Conservation (phyloP, 2,888 invertebrate genomes). For the Lymantria dispar region DNA sequence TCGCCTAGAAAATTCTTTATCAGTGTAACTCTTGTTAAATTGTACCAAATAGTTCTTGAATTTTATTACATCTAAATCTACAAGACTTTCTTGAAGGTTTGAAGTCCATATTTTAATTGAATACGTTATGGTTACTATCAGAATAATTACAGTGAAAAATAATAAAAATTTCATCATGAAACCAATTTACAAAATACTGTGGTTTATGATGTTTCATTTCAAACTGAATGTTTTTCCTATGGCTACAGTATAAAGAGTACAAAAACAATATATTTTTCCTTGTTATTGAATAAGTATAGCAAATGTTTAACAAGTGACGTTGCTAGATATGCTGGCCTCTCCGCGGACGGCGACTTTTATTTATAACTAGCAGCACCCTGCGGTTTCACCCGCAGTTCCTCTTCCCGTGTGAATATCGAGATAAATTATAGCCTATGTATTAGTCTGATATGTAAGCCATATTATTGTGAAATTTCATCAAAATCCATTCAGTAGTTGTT, state of each 20-base stretch:
- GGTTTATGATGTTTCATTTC: not conserved
- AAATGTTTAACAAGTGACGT: too few species aligned
- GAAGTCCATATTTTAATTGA: not conserved
- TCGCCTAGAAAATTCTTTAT: constrained; percentile 28
- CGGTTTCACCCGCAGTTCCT: too few species aligned
- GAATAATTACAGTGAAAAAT: not conserved
- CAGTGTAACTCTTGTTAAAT: constrained; percentile 36
- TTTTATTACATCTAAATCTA: not conserved
- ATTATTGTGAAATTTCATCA: too few species aligned
- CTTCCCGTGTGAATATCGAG: too few species aligned
- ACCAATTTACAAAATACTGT: not conserved
- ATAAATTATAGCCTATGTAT: too few species aligned
- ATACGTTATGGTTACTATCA: not conserved
- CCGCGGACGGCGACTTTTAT: too few species aligned
- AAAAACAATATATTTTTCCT: not conserved
- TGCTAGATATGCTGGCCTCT: too few species aligned
- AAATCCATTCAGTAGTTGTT: too few species aligned
- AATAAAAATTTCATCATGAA: not conserved
- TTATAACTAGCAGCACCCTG: too few species aligned
- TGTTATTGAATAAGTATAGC: not conserved
- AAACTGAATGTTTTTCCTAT: not conserved
- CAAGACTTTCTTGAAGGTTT: not conserved
- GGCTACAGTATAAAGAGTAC: not conserved
- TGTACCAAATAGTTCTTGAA: constrained; percentile 31
- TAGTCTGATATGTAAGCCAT: too few species aligned